Percentiles rank a stretch among this genome's conserved stretches.
These are phyloP conservation scores for Triplophysa tibetana DNA, from an alignment of 2,113 vertebrate genomes.

Conservation along the genomic window DNA sequence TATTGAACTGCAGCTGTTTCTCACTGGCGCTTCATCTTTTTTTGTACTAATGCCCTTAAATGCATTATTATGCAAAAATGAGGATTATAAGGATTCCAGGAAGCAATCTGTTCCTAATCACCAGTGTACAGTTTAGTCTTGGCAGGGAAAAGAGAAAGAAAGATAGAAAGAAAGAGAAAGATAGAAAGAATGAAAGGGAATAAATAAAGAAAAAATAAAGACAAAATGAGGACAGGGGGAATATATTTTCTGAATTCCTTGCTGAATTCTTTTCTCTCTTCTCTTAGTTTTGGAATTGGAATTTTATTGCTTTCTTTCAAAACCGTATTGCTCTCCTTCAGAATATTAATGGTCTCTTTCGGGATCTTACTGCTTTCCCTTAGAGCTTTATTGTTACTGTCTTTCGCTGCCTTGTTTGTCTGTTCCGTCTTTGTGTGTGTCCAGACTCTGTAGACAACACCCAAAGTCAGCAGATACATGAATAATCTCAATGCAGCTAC, in stretches of 20 bases:
- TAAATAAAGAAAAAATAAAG: background rate
- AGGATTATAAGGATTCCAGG: slow-evolving; percentile 47
- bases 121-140: slow-evolving; percentile 29
- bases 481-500: slow-evolving; percentile 17
- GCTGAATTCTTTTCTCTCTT: background rate
- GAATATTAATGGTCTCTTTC: slow-evolving; percentile 18
- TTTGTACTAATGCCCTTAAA: slow-evolving; percentile 29
- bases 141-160: slow-evolving; percentile 11
- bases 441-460: background rate
- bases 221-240: background rate
- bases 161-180: background rate
- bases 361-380: background rate
- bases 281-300: background rate
- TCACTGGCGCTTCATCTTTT: slow-evolving; percentile 1
- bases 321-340: background rate
- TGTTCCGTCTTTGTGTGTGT: background rate
- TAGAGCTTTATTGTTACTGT: background rate
- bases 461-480: background rate
- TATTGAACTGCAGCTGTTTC: slow-evolving; percentile 23
- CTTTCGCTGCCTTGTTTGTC: slow-evolving; percentile 4
- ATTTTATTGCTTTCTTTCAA: background rate
- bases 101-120: slow-evolving; percentile 40
- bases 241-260: background rate
- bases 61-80: slow-evolving; percentile 28
- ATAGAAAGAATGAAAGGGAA: slow-evolving; percentile 9